phyloP scores from a whole-genome alignment of 2,113 vertebrate genomes.

The rabbit (Oryctolagus cuniculus) region mOryCun1.1 NC_091441.1:40241001-40241500 shows the following conservation, averaged over 20 bases:
- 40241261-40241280: too few species aligned
- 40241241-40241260: not conserved
- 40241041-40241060: not conserved
- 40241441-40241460: not conserved
- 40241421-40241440: not conserved
- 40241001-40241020: not conserved
- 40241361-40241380: not conserved
- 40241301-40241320: not conserved
- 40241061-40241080: not conserved
- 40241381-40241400: not conserved
- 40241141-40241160: slow-evolving; percentile 58
- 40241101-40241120: slow-evolving; percentile 59
- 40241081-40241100: not conserved
- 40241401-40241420: not conserved
- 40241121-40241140: slow-evolving; percentile 65
- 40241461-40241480: accelerated
- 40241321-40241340: not conserved
- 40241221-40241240: not conserved
- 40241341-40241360: not conserved
- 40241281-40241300: not conserved
- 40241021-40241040: too few species aligned
- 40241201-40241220: not conserved
- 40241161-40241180: slow-evolving; percentile 68
- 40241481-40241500: not conserved
- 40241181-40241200: not conserved